Conservation (phyloP, 2,113 vertebrate species). For the Tachuris rubrigastra region DNA sequence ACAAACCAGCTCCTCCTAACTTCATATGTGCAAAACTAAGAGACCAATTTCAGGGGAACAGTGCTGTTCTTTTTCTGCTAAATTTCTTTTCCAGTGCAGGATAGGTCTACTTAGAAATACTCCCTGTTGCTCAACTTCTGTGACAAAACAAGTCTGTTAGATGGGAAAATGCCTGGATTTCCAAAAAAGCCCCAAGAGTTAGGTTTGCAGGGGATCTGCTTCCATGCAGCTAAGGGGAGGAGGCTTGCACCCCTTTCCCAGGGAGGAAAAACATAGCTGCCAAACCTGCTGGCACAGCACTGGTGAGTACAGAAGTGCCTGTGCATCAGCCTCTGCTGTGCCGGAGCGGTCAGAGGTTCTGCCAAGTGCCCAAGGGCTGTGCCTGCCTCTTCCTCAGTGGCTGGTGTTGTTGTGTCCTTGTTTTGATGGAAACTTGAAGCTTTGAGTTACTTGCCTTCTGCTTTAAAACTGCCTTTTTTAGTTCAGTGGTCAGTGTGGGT, state of each 20-base stretch:
- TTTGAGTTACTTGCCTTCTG: background rate
- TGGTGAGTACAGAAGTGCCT: background rate
- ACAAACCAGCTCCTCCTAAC: background rate
- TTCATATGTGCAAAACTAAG: background rate
- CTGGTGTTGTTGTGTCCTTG: background rate
- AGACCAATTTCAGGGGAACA: background rate
- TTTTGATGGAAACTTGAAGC: background rate
- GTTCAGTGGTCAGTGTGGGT: background rate
- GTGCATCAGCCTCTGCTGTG: background rate
- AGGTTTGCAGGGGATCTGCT: background rate
- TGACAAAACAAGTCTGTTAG: background rate
- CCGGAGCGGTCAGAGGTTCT: background rate
- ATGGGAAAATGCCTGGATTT: background rate
- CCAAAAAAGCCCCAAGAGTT: background rate
- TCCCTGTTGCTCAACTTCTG: background rate
- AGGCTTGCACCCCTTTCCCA: background rate
- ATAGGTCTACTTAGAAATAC: background rate
- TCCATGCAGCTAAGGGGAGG: accelerated
- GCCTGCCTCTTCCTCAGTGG: background rate
- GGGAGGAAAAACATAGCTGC: background rate
- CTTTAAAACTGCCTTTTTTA: background rate
- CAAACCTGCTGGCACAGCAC: background rate
- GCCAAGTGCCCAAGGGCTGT: background rate
- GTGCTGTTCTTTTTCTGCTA: background rate
- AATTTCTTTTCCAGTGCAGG: background rate